A percentile compares a stretch with the other conserved stretches of the same genome.
Evolutionary conservation across 2,888 invertebrate genomes (phyloP).

Genomic region (Periphyllus acericola): DNA sequence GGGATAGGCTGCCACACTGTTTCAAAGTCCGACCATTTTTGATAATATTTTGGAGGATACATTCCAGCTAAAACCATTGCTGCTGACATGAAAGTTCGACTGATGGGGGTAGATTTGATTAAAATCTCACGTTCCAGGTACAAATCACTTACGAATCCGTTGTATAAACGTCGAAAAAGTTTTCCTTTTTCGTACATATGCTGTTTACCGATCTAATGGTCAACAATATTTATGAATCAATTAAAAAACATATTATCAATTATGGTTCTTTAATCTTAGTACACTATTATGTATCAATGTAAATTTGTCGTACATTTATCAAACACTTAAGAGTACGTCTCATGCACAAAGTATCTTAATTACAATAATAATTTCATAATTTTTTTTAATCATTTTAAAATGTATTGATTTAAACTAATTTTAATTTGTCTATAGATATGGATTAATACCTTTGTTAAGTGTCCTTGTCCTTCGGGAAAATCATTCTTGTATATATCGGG

Average conservation of each 20-base stretch:
- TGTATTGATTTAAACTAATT: too few species aligned
- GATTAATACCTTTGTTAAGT: constrained; percentile 29
- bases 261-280: neutral
- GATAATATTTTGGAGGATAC: constrained; percentile 73
- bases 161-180: constrained; percentile 79
- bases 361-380: too few species aligned
- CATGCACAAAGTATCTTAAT: too few species aligned
- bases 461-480: constrained; percentile 4
- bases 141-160: constrained; percentile 70
- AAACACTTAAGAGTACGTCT: too few species aligned
- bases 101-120: constrained; percentile 57
- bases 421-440: neutral
- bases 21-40: constrained; percentile 67
- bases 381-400: too few species aligned
- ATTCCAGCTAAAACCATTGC: constrained; percentile 69
- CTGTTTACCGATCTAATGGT: constrained; percentile 74
- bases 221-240: neutral
- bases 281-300: too few species aligned
- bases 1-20: constrained; percentile 83
- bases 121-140: constrained; percentile 73
- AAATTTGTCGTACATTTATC: too few species aligned
- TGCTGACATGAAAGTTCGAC: constrained; percentile 63
- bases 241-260: neutral
- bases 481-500: neutral
- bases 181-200: constrained; percentile 81